A percentile compares a stretch with the other conserved stretches of the same genome.
These are phyloP conservation scores for Muschampia staudingeri DNA, from an alignment of 2,888 invertebrate species.

Conservation along the genomic window DNA sequence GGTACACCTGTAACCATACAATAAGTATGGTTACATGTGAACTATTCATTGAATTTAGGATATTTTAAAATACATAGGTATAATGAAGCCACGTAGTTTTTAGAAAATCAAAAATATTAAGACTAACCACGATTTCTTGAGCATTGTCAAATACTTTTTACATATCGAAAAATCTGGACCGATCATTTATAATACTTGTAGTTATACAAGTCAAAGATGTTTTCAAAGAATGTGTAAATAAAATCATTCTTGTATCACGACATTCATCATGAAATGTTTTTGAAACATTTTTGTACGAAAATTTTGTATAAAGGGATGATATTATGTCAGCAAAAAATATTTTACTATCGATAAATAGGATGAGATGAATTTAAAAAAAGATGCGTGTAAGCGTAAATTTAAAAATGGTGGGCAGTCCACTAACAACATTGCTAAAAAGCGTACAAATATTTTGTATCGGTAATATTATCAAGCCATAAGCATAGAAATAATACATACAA, in stretches of 20 bases:
- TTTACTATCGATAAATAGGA: background rate
- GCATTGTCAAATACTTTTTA: background rate
- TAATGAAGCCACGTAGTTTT: background rate
- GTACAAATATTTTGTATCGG: too few species aligned
- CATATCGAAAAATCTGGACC: background rate
- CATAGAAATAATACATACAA: too few species aligned
- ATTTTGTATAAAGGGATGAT: background rate
- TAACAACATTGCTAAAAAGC: background rate
- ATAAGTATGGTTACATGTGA: background rate
- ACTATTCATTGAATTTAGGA: background rate
- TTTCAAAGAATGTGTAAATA: background rate
- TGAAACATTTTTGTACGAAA: slow-evolving; percentile 9
- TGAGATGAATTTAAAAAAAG: background rate
- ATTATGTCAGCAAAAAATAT: background rate
- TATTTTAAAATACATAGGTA: background rate
- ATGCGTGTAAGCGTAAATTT: background rate
- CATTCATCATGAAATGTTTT: background rate
- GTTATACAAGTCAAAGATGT: background rate
- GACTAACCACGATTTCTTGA: background rate
- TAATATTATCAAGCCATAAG: too few species aligned
- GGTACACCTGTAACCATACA: too few species aligned
- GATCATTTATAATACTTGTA: background rate
- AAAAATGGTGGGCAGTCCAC: background rate
- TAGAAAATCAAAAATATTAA: background rate
- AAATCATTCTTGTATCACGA: background rate